Percentiles rank a stretch among this genome's conserved stretches.
Evolutionary conservation across 2,113 vertebrate species (phyloP).

Genomic region (Charina bottae): DNA sequence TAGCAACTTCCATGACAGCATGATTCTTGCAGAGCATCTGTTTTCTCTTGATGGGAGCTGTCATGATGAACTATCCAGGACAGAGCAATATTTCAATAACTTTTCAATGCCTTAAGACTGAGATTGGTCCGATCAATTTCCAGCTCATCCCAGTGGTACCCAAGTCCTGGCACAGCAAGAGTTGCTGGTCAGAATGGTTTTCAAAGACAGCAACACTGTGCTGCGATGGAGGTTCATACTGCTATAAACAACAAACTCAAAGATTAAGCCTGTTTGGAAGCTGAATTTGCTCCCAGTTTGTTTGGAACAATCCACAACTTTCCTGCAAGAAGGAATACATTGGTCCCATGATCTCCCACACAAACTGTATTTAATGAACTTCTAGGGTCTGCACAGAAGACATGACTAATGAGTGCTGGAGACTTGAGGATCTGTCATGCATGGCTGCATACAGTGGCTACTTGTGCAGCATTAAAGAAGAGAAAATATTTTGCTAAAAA

Average conservation of each 20-base stretch:
- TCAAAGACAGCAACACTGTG: not conserved
- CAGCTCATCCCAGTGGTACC: not conserved
- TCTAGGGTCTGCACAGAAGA: not conserved
- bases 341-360: not conserved
- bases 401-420: not conserved
- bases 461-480: not conserved
- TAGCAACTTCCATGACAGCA: slow-evolving; percentile 46
- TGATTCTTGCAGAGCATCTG: slow-evolving; percentile 63
- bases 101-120: slow-evolving; percentile 15
- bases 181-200: not conserved
- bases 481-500: not conserved
- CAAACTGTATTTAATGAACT: not conserved
- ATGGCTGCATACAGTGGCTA: not conserved
- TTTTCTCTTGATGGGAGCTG: slow-evolving; percentile 34
- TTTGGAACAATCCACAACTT: too few species aligned
- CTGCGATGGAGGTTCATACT: not conserved
- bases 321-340: not conserved
- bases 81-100: slow-evolving; percentile 32
- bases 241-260: not conserved
- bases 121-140: slow-evolving; percentile 6
- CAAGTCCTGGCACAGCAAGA: not conserved
- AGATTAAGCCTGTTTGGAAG: not conserved
- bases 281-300: not conserved
- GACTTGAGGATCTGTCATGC: not conserved
- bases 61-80: slow-evolving; percentile 54